Evolutionary conservation across 2,113 vertebrate species (phyloP), one percentile per base, ranked within the genome.

Genomic region (Pelecanus crispus): DNA sequence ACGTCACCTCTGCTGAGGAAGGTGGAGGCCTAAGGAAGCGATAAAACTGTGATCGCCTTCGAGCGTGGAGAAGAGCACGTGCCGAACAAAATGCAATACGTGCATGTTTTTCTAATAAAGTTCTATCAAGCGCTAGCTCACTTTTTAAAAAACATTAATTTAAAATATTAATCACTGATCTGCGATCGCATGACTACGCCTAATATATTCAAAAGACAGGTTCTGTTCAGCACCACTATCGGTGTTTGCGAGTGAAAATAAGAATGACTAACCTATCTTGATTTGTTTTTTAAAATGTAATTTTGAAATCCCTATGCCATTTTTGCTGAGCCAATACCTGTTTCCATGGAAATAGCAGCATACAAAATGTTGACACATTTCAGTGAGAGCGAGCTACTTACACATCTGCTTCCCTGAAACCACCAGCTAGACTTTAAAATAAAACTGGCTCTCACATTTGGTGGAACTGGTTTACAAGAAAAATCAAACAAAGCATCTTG

Each of bases 321-420:
- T 49, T 49, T n/a, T 55, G 47, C 45, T 11, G 36, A 84, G 83
- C 83, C 83, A 11, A 3, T 61, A 11, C 74, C 74, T 1, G 88
- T 93, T 91, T 29, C 94, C 91, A 85, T 88, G 94, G 94, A n/a
- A 81, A 93, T 13, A 13, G 84, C 74, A 93, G 91, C 70, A 62
- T 6, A 72, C 68, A 72, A 65, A 81, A 62, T 9, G 19, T 12
- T 66, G 47, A 45, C 88, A 52, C 7, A 36, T 88, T 81, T 74
- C 83, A 44, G 28, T 47, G 59, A 1, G 10, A 38, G n/a, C 1
- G 2, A 53, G 77, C 53, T 47, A 5, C 79, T 93, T 36, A 2
- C 44, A 66, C 83, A 66, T n/a, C 87, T 77, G 73, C 88, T n/a
- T 50, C 79, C 91, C 74, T 6, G 7, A 16, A 58, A 36, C 24